Evolutionary conservation across 2,113 vertebrate genomes (phyloP), one percentile per base, ranked within the genome.

Genomic region (Oryzias melastigma): DNA sequence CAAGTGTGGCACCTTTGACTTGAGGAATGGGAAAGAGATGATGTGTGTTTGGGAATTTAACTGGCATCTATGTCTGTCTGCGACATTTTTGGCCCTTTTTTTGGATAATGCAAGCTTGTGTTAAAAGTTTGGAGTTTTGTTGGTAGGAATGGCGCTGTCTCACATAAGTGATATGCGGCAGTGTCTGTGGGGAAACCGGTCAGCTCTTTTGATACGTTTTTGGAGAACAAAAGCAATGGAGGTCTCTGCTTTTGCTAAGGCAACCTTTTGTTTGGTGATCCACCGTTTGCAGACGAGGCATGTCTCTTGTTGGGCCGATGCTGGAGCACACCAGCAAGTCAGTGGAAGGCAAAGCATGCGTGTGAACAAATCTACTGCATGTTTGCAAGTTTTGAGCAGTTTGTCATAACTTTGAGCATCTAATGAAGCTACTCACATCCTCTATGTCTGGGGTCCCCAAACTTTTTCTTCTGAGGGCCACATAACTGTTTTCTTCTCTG

Each of bases 1-100:
- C 83, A 90, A 91, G 90, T 90, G 90, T 85, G 89, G 69, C 53
- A 63, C 57, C 46, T 52, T 47, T 73, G 71, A 35, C 69, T 22
- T 60, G 45, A 52, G 59, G 77, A 81, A 83, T 85, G 76, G 65
- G 52, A 68, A 1, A 63, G 71, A 58, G 50, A 63, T 78, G 50
- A 63, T 77, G 68, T 82, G 68, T 63, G 71, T 74, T 63, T 7
- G 3, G 47, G 61, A 16, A 43, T 53, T 45, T 72, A 52, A 60
- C 50, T 18, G 12, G n/a, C 45, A 10, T 47, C 3, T 14, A 49
- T 65, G 61, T 71, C 27, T 58, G 80, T 73, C 73, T 72, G 72
- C 58, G 46, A 69, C 59, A 52, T 58, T 59, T 54, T 82, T 60
- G 66, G 35, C n/a, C 29, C 25, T 64, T 65, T 60, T 75, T 17